Percentiles rank a stretch among this genome's conserved stretches.
phyloP scores from a whole-genome alignment of 2,797 vertebrate genomes.

The Meriones psammophilus region DNA sequence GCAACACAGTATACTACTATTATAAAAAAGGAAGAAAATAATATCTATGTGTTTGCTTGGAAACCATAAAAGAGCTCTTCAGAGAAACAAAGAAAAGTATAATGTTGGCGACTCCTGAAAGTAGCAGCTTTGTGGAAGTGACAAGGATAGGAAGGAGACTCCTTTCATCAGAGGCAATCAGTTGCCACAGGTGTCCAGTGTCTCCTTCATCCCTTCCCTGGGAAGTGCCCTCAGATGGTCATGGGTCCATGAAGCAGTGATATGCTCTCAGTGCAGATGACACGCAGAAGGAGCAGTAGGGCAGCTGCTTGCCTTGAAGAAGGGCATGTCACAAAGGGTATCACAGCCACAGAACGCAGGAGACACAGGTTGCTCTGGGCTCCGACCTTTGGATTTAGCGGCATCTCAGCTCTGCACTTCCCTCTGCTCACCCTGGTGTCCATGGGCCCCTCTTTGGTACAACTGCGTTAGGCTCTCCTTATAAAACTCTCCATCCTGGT shows the following conservation, averaged over 20 bases:
- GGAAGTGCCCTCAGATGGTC: background rate
- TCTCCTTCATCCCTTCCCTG: background rate
- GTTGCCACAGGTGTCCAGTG: background rate
- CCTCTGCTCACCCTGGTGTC: background rate
- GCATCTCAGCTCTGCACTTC: background rate
- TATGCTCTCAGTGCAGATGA: background rate
- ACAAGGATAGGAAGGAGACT: background rate
- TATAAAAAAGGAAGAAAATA: slow-evolving; percentile 7
- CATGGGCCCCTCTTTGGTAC: background rate
- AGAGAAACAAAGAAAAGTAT: background rate
- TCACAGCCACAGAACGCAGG: background rate
- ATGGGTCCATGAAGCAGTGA: background rate
- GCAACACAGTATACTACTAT: background rate
- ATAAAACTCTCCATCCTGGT: background rate
- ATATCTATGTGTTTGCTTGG: background rate
- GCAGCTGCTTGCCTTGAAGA: background rate
- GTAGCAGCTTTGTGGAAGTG: background rate
- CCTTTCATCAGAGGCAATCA: background rate
- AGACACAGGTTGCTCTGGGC: background rate
- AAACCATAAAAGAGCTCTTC: background rate
- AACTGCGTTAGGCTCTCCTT: background rate
- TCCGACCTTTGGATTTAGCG: background rate
- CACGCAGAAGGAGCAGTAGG: background rate
- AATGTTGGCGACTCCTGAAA: background rate
- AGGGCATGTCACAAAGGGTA: background rate